phyloP scores from a whole-genome alignment of 2,888 invertebrate genomes.

The Parnassius orleans region DNA sequence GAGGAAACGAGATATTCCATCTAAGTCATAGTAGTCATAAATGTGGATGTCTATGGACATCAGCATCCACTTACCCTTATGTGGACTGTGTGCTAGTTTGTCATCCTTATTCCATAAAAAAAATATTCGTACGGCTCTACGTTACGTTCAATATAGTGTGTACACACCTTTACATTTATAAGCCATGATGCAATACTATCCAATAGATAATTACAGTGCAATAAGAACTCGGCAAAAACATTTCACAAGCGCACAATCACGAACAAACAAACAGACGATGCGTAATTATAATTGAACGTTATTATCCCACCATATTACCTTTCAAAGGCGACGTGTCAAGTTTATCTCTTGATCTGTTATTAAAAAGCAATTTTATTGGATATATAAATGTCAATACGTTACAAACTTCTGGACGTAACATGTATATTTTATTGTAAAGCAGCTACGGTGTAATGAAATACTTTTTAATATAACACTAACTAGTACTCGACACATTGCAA shows the following conservation, averaged over 20 bases:
- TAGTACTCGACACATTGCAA: too few relatives aligned
- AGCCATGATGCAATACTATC: constrained; percentile 1
- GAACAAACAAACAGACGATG: constrained; percentile 11
- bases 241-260: constrained; percentile 11
- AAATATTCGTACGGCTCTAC: too few relatives aligned
- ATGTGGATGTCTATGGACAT: too few relatives aligned
- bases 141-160: background rate
- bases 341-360: constrained; percentile 3
- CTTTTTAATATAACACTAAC: too few relatives aligned
- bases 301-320: background rate
- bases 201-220: constrained; percentile 4
- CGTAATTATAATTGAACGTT: constrained; percentile 1
- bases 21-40: too few relatives aligned
- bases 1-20: too few relatives aligned
- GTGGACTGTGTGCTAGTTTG: too few relatives aligned
- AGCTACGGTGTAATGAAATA: too few relatives aligned
- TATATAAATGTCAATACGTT: background rate
- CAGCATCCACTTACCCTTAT: too few relatives aligned
- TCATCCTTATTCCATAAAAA: too few relatives aligned
- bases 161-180: background rate
- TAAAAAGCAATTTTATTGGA: constrained; percentile 16
- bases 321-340: background rate
- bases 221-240: constrained; percentile 1
- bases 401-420: too few relatives aligned
- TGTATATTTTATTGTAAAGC: too few relatives aligned